phyloP scores from a whole-genome alignment of 2,888 invertebrate species.

The Schizotus pectinicornis region DNA sequence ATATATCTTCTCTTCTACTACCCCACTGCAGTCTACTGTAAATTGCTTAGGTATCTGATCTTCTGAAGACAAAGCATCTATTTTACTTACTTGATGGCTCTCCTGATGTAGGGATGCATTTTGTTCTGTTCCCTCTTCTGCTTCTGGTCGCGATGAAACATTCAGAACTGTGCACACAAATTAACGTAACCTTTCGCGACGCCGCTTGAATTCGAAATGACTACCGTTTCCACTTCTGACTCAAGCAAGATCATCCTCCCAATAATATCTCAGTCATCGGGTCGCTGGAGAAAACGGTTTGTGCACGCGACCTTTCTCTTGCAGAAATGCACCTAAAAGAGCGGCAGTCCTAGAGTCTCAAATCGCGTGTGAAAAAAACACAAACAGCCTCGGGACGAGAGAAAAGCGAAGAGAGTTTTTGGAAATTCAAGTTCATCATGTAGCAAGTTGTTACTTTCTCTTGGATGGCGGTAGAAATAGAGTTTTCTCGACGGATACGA shows the following conservation, averaged over 20 bases:
- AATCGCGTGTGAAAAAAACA: not conserved
- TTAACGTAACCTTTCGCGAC: conserved; percentile 17
- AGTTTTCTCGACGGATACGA: too few relatives aligned
- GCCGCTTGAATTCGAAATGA: conserved; percentile 21
- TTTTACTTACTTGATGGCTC: conserved; percentile 22
- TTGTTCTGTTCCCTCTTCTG: not conserved
- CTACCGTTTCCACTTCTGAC: not conserved
- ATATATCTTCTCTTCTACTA: too few relatives aligned
- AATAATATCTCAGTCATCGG: conserved; percentile 22
- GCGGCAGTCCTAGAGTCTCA: too few relatives aligned
- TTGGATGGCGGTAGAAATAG: not conserved
- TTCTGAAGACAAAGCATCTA: too few relatives aligned
- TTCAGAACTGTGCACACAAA: not conserved
- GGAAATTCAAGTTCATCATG: not conserved
- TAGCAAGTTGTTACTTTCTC: not conserved
- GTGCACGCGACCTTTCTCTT: conserved; percentile 10
- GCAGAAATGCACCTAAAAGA: not conserved
- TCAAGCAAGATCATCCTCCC: conserved; percentile 1
- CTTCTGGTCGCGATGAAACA: conserved; percentile 1
- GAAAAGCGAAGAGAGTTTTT: not conserved
- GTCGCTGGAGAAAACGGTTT: conserved; percentile 23
- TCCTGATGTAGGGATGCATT: conserved; percentile 17
- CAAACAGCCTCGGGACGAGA: not conserved
- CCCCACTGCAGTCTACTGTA: too few relatives aligned
- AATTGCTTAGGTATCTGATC: too few relatives aligned